Evolutionary conservation across 2,888 invertebrate genomes (phyloP).

Genomic region (Dryobotodes eremita): DNA sequence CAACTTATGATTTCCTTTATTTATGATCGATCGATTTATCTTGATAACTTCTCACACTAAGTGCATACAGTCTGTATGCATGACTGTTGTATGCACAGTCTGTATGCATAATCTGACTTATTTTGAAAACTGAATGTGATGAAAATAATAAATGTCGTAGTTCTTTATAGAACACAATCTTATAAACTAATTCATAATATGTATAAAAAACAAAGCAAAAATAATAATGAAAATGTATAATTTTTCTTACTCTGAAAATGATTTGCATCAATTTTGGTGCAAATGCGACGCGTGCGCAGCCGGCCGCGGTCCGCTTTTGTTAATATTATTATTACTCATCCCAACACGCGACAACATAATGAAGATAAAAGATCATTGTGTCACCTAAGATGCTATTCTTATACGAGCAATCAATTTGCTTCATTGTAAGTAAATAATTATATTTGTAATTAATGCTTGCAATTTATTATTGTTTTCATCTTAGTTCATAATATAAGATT

Average conservation of each 20-base stretch:
- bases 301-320: conserved; percentile 15
- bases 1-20: conserved; percentile 22
- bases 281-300: conserved; percentile 28
- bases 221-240: neutral
- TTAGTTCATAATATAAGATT: neutral
- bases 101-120: neutral
- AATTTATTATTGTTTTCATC: conserved; percentile 9
- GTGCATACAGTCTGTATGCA: neutral
- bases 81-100: conserved; percentile 8
- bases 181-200: too few species aligned
- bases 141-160: neutral
- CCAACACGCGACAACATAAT: conserved; percentile 48
- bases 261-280: conserved; percentile 11
- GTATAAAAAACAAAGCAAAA: neutral
- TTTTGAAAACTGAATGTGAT: conserved; percentile 1
- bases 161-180: neutral
- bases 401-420: conserved; percentile 47
- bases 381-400: conserved; percentile 57
- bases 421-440: conserved; percentile 39
- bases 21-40: conserved; percentile 31
- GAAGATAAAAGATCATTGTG: conserved; percentile 60
- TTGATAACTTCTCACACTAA: conserved; percentile 17
- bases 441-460: conserved; percentile 26
- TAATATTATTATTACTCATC: conserved; percentile 47
- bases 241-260: conserved; percentile 13